Conservation (phyloP, 2,888 invertebrate species). For the Ormyrus pomaceus region DNA sequence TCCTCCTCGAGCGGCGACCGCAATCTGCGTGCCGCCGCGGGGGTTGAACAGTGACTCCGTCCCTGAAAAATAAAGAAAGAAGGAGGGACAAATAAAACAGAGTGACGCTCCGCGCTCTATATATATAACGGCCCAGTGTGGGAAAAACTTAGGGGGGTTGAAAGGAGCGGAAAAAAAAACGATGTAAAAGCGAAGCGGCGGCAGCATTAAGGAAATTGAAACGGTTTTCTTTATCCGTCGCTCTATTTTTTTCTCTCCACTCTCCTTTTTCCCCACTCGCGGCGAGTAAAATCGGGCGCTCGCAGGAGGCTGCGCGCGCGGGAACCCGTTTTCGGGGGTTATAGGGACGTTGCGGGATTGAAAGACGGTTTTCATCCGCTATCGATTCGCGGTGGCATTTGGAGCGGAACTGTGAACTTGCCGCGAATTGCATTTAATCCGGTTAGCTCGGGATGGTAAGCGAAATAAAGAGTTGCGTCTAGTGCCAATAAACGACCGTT, state of each 20-base stretch:
- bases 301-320: not conserved
- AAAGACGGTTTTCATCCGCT: conserved; percentile 53
- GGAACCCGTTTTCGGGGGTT: conserved; percentile 37
- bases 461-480: not conserved
- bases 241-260: no score
- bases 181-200: conserved; percentile 56
- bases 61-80: not conserved
- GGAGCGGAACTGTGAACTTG: not conserved
- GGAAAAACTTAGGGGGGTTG: no score
- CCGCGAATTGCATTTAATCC: conserved; percentile 19
- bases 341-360: conserved; percentile 1
- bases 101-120: not conserved
- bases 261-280: not conserved
- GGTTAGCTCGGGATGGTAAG: conserved; percentile 14
- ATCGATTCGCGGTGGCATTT: conserved; percentile 30
- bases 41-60: not conserved
- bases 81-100: conserved; percentile 25
- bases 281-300: conserved; percentile 27
- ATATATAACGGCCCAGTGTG: not conserved
- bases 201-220: conserved; percentile 66
- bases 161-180: conserved; percentile 18
- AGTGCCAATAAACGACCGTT: not conserved
- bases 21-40: not conserved
- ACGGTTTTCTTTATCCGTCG: conserved; percentile 64
- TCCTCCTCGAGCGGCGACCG: not conserved